Percentiles rank a stretch among this genome's conserved stretches.
Conservation (phyloP, 2,797 vertebrate species). For the Okamejei kenojei region DNA sequence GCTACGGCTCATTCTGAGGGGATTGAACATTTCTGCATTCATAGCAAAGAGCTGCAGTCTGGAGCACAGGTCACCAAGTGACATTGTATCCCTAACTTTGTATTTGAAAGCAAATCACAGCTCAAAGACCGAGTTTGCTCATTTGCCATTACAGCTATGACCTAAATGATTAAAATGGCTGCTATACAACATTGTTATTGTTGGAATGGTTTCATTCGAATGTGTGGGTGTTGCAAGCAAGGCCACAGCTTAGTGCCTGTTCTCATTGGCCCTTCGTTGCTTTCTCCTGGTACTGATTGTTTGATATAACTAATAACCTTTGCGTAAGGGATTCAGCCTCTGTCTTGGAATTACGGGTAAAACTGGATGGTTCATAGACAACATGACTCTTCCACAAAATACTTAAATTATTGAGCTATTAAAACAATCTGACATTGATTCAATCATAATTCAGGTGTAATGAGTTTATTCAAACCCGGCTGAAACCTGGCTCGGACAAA, state of each 20-base stretch:
- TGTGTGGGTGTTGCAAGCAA: not conserved
- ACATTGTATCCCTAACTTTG: not conserved
- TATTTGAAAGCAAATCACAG: not conserved
- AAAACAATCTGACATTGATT: not conserved
- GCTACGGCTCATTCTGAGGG: not conserved
- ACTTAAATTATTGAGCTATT: not conserved
- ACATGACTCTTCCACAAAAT: not conserved
- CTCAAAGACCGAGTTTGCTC: not conserved
- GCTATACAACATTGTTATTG: not conserved
- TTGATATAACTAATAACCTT: not conserved
- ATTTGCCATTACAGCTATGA: not conserved
- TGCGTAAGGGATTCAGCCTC: not conserved
- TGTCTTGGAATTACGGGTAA: too few relatives aligned
- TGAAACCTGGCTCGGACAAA: too few relatives aligned
- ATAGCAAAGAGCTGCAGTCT: not conserved
- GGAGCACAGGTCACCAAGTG: not conserved
- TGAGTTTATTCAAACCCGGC: too few relatives aligned
- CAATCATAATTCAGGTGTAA: too few relatives aligned
- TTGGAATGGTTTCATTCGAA: not conserved
- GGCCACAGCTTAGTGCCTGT: not conserved
- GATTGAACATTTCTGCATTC: not conserved
- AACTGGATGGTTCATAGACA: too few relatives aligned
- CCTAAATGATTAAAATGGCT: not conserved
- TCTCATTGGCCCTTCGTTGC: not conserved
- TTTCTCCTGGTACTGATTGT: not conserved